Base-by-base conservation (phyloP, 2,888 invertebrate species). In the Cryptus viduatorius region DNA sequence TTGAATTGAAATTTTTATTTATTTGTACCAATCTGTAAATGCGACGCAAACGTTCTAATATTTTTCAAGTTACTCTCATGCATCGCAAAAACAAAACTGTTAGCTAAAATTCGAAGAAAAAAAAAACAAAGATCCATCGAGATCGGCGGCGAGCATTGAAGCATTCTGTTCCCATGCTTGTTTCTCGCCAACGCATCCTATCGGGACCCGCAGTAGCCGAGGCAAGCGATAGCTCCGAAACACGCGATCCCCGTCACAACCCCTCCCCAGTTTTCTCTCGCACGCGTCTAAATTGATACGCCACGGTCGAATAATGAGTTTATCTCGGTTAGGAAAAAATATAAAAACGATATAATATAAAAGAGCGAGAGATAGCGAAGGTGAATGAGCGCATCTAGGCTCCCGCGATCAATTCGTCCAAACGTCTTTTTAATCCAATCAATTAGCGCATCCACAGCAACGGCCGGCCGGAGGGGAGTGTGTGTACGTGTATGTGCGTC, bases 361-460 rank as follows among this genome's bases (percentile, higher is more conserved):
- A 75, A 76, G 79, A 50, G 77, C 10, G 16, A 14, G 12, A 50
- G 65, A 29, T 53, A 48, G 37, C 61, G 50, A 75, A 75, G 64
- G 48, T 75, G 65, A 61, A 61, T 61, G 59, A 10, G 59, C 59
- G 59, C 59, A 29, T 61, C 59, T 29, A 29, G 59, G 31, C 59
- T 31, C 31, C 31, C 59, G 69, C 89, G 89, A 92, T 90, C 91
- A 90, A 93, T 92, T 92, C 89, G 89, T 84, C 90, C 90, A 84
- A 93, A 92, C 91, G 92, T 93, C 92, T 92, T 92, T 93, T 93
- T 92, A 93, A 93, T 89, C 91, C 91, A 92, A 93, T 93, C 92
- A 93, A 93, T 93, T 93, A 92, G 82, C 88, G 72, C 77, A 68
- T 4, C 78, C 80, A 37, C 37, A 81, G 68, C 80, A 56, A 48